Evolutionary conservation across 2,797 vertebrate genomes (phyloP).

Genomic region (Rhabdomys pumilio): DNA sequence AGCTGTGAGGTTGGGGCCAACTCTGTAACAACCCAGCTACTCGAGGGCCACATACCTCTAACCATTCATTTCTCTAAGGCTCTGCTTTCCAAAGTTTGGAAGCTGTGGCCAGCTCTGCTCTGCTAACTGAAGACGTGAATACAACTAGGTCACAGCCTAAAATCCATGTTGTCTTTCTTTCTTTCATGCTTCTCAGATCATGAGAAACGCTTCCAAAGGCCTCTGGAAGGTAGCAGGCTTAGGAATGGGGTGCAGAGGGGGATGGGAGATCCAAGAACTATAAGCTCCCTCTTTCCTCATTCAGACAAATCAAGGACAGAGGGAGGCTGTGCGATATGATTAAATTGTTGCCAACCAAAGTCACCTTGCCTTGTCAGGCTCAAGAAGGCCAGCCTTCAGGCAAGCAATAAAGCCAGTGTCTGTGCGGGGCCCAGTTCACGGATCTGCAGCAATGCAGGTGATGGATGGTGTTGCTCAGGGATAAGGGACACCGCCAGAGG

Average conservation of each 20-base stretch:
- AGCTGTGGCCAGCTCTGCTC: background rate
- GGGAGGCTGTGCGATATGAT: background rate
- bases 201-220: background rate
- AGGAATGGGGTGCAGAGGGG: background rate
- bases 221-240: background rate
- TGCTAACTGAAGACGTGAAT: rapidly evolving
- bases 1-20: background rate
- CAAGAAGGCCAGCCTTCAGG: background rate
- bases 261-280: too few relatives aligned
- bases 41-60: rapidly evolving
- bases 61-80: rapidly evolving
- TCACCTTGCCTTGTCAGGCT: background rate
- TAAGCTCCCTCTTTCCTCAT: background rate
- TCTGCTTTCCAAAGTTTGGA: background rate
- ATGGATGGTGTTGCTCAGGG: background rate
- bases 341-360: background rate
- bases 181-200: background rate
- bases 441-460: background rate
- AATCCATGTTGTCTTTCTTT: background rate
- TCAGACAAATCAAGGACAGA: background rate
- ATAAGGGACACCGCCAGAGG: rapidly evolving
- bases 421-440: background rate
- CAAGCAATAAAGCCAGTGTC: background rate
- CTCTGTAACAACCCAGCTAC: background rate
- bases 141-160: background rate